Conservation (phyloP, 2,888 invertebrate genomes). For the Chromoteleia sp. region DNA sequence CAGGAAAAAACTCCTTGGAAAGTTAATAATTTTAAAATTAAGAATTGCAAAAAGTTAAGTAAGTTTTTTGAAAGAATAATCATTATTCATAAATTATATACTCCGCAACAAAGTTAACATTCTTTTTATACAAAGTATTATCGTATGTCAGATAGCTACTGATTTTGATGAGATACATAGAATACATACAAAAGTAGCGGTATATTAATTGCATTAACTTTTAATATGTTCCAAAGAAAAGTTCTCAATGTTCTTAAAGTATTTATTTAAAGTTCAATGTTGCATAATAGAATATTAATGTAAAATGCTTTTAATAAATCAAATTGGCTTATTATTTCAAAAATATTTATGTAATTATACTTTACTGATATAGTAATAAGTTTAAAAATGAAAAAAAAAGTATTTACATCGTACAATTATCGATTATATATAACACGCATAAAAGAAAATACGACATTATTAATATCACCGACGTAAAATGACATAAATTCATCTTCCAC, state of each 20-base stretch:
- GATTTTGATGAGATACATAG: background rate
- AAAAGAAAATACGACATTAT: no score
- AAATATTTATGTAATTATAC: no score
- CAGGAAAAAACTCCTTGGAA: conserved; percentile 3
- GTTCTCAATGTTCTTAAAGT: background rate
- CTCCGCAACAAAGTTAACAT: conserved; percentile 4
- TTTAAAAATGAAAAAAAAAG: no score
- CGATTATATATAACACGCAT: no score
- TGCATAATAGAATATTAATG: background rate
- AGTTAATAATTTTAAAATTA: conserved; percentile 1
- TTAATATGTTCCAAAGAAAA: background rate
- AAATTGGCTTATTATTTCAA: background rate
- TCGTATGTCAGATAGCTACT: background rate
- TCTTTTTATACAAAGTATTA: background rate
- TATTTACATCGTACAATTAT: no score
- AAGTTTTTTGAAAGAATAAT: conserved; percentile 11
- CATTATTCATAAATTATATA: conserved; percentile 1
- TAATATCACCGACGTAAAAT: background rate
- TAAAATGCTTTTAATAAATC: background rate
- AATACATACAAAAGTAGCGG: background rate
- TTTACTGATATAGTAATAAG: no score
- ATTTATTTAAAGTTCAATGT: no score
- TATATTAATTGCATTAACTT: conserved; percentile 1
- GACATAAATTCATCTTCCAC: background rate
- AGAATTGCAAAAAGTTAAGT: background rate